These are phyloP conservation scores for Pandemis corylana DNA, from an alignment of 2,888 invertebrate species.

Conservation along the genomic window DNA sequence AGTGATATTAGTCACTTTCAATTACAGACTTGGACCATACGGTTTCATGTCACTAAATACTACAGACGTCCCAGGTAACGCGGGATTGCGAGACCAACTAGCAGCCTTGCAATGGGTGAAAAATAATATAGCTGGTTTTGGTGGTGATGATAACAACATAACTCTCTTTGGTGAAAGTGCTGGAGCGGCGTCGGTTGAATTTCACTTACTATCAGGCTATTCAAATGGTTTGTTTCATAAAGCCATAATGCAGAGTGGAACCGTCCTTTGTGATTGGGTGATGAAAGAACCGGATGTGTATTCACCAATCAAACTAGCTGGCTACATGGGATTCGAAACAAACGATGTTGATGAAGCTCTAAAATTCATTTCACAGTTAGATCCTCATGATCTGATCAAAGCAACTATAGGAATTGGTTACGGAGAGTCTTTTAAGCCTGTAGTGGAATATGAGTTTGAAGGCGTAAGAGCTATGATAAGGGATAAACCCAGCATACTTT, in stretches of 20 bases:
- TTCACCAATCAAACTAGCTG: constrained; percentile 43
- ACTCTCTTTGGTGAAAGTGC: constrained; percentile 44
- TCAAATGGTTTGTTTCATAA: constrained; percentile 42
- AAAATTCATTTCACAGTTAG: constrained; percentile 28
- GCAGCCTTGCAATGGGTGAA: constrained; percentile 41
- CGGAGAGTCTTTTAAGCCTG: constrained; percentile 23
- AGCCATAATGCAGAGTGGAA: constrained; percentile 48
- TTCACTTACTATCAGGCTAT: constrained; percentile 41
- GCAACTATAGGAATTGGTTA: constrained; percentile 27
- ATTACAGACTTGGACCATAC: constrained; percentile 42
- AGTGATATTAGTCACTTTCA: constrained; percentile 44
- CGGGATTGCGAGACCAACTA: constrained; percentile 43
- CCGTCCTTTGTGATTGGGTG: constrained; percentile 40
- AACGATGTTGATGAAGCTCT: constrained; percentile 42
- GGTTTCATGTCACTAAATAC: constrained; percentile 44
- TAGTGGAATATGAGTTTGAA: constrained; percentile 25
- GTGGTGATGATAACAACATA: constrained; percentile 42
- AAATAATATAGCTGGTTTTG: constrained; percentile 42
- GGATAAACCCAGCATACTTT: constrained; percentile 22
- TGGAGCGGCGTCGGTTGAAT: constrained; percentile 42
- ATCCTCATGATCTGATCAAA: constrained; percentile 28
- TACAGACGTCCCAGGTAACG: constrained; percentile 42
- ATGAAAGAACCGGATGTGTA: constrained; percentile 40
- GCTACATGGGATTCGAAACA: constrained; percentile 41
- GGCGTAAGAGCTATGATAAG: constrained; percentile 26